These are phyloP conservation scores for Willowsia nigromaculata DNA, from an alignment of 2,888 invertebrate genomes.

Conservation along the genomic window DNA sequence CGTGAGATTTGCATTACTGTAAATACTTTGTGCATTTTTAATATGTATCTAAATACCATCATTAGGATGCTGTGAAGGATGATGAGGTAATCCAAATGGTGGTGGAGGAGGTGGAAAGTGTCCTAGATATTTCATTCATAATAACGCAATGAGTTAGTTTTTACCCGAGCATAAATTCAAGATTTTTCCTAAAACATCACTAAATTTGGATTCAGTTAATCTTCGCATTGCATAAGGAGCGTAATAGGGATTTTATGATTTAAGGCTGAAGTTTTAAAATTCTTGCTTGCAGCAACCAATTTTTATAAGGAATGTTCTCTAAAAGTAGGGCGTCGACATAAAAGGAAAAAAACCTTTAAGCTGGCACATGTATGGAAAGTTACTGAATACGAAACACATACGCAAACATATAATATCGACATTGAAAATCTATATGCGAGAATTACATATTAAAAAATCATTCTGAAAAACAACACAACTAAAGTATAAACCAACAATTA, in stretches of 20 bases:
- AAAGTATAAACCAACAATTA: background rate
- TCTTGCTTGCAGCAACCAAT: too few species aligned
- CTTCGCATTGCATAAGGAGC: too few species aligned
- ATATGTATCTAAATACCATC: slow-evolving; percentile 36
- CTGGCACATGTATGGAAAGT: too few species aligned
- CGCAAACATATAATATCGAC: too few species aligned
- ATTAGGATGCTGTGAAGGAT: slow-evolving; percentile 62
- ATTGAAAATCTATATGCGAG: too few species aligned
- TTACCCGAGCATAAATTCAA: background rate
- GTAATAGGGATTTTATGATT: too few species aligned
- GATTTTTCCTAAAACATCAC: background rate
- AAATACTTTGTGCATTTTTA: background rate
- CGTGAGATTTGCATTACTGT: background rate
- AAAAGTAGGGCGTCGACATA: too few species aligned
- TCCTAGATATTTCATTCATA: slow-evolving; percentile 13
- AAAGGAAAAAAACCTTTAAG: too few species aligned
- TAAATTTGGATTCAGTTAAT: background rate
- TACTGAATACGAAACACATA: too few species aligned
- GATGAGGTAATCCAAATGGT: slow-evolving; percentile 70
- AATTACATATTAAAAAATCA: background rate
- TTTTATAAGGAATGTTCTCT: too few species aligned
- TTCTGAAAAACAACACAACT: background rate
- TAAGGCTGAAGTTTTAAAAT: too few species aligned
- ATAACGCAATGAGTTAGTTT: background rate
- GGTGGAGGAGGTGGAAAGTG: slow-evolving; percentile 59